Conservation (phyloP, 2,797 vertebrate genomes). For the Tarsius wallacei region DNA sequence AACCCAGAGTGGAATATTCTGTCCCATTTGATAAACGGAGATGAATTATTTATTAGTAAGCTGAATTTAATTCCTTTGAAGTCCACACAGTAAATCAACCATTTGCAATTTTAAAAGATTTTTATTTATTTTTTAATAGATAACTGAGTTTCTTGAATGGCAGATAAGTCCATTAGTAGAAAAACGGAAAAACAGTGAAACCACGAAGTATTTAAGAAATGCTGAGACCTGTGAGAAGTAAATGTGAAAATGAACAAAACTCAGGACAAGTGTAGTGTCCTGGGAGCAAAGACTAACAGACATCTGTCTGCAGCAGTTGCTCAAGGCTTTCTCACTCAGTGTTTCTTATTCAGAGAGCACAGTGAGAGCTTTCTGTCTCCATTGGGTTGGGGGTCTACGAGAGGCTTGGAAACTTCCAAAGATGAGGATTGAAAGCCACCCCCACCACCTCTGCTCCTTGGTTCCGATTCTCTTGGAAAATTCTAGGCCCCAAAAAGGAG, state of each 20-base stretch:
- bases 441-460: background rate
- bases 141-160: slow-evolving; percentile 48
- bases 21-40: background rate
- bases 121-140: slow-evolving; percentile 72
- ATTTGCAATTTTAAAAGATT: slow-evolving; percentile 17
- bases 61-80: background rate
- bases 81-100: background rate
- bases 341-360: background rate
- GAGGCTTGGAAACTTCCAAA: background rate
- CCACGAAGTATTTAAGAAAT: slow-evolving; percentile 35
- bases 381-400: background rate
- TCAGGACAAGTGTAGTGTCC: background rate
- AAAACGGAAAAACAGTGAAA: slow-evolving; percentile 29
- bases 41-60: background rate
- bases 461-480: background rate
- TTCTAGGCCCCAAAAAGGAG: background rate
- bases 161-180: slow-evolving; percentile 13
- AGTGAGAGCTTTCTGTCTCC: background rate
- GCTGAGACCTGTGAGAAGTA: background rate
- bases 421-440: background rate
- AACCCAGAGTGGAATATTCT: background rate
- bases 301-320: background rate
- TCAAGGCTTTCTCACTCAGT: background rate
- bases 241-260: slow-evolving; percentile 4
- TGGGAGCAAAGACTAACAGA: background rate